Conservation (phyloP, 2,888 invertebrate species). For the Dryobotodes eremita region DNA sequence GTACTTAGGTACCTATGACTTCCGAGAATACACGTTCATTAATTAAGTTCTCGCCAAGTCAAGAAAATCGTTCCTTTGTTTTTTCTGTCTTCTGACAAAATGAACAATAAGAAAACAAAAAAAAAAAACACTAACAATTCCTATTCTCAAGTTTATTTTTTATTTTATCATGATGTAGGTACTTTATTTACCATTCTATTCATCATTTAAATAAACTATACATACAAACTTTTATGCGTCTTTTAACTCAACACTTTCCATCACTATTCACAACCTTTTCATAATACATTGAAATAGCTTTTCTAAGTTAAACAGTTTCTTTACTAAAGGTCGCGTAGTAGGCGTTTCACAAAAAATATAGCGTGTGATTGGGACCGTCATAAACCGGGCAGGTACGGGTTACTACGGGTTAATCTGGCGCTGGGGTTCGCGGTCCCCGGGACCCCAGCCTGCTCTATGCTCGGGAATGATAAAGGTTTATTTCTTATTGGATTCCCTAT, state of each 20-base stretch:
- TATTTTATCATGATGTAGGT: background rate
- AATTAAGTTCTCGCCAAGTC: background rate
- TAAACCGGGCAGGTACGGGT: conserved; percentile 60
- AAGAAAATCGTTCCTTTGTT: conserved; percentile 3
- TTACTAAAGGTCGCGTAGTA: conserved; percentile 37
- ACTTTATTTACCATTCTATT: background rate
- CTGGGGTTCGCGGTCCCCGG: conserved; percentile 11
- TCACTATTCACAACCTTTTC: conserved; percentile 26
- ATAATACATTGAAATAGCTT: conserved; percentile 49
- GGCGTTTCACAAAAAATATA: conserved; percentile 53
- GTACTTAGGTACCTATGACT: background rate
- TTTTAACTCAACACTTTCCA: conserved; percentile 5
- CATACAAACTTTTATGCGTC: background rate
- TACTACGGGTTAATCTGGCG: conserved; percentile 54
- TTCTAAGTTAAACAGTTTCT: conserved; percentile 54
- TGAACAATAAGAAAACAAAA: too few species aligned
- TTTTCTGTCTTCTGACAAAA: too few species aligned
- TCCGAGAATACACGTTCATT: background rate
- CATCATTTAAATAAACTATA: background rate
- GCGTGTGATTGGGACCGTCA: conserved; percentile 62
- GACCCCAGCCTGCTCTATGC: conserved; percentile 17
- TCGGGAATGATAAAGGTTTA: conserved; percentile 56
- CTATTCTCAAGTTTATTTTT: background rate
- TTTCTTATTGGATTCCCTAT: conserved; percentile 58
- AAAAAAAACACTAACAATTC: too few species aligned